Conservation (phyloP, 2,113 vertebrate genomes). For the Pseudolaguvia tuberculata region DNA sequence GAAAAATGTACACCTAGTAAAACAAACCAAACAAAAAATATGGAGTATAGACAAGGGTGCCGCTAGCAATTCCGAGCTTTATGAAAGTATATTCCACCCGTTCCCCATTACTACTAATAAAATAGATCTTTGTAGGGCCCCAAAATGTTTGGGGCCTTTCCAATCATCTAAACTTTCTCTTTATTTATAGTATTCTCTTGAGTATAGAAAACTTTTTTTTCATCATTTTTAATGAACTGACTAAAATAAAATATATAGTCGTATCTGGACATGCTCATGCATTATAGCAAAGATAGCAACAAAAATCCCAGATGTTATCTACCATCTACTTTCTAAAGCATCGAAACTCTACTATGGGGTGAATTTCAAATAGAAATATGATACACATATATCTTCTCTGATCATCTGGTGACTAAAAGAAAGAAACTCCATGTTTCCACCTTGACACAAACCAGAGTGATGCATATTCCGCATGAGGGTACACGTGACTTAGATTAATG, state of each 20-base stretch:
- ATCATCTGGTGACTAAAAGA: slow-evolving; percentile 19
- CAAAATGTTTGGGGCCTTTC: too few species aligned
- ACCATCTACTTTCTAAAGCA: slow-evolving; percentile 3
- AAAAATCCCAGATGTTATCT: neutral
- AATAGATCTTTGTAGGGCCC: too few species aligned
- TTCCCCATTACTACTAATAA: too few species aligned
- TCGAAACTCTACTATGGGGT: neutral
- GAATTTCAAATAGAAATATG: slow-evolving; percentile 26
- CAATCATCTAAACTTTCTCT: too few species aligned
- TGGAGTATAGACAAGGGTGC: neutral
- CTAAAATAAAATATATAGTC: neutral
- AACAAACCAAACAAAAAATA: neutral
- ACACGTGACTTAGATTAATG: slow-evolving; percentile 60
- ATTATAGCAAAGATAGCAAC: neutral
- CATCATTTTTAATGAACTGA: neutral
- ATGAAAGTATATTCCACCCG: too few species aligned
- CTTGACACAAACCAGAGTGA: slow-evolving; percentile 24
- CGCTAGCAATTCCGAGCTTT: too few species aligned
- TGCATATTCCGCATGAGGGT: slow-evolving; percentile 27
- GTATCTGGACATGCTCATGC: neutral
- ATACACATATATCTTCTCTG: slow-evolving; percentile 26
- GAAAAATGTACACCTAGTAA: slow-evolving; percentile 56
- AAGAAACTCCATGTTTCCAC: slow-evolving; percentile 17
- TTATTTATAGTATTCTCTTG: too few species aligned
- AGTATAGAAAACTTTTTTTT: neutral